These are phyloP conservation scores for Hoplias malabaricus DNA, from an alignment of 2,113 vertebrate species.

Conservation along the genomic window DNA sequence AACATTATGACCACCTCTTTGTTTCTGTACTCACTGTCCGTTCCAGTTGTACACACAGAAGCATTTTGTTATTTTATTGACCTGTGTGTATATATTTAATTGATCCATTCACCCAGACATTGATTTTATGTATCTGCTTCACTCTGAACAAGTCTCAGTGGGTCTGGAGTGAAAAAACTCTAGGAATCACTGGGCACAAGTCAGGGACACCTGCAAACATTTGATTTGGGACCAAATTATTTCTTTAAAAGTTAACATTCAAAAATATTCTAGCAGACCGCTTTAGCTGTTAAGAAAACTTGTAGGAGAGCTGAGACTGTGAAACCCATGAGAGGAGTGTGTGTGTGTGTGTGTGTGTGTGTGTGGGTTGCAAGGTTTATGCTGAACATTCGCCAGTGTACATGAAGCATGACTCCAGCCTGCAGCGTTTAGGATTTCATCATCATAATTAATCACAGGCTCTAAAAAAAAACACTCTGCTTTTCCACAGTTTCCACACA, in stretches of 20 bases:
- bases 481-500: neutral
- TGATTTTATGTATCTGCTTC: too few species aligned
- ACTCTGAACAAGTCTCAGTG: too few species aligned
- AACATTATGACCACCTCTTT: too few species aligned
- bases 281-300: neutral
- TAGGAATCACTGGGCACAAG: too few species aligned
- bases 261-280: neutral
- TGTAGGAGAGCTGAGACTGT: neutral
- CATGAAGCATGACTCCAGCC: constrained; percentile 47
- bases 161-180: too few species aligned
- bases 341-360: constrained; percentile 24
- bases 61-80: too few species aligned
- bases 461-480: neutral
- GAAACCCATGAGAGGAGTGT: neutral
- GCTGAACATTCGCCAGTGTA: constrained; percentile 43
- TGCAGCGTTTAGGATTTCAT: constrained; percentile 41
- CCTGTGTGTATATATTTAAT: too few species aligned
- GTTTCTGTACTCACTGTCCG: too few species aligned
- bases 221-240: too few species aligned
- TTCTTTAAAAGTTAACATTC: neutral
- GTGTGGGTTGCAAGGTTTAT: constrained; percentile 18
- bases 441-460: constrained; percentile 45
- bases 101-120: too few species aligned
- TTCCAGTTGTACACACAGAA: too few species aligned
- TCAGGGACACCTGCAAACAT: too few species aligned